These are phyloP conservation scores for Cyanocitta stelleri DNA, from an alignment of 2,113 vertebrate species.

Conservation along the genomic window DNA sequence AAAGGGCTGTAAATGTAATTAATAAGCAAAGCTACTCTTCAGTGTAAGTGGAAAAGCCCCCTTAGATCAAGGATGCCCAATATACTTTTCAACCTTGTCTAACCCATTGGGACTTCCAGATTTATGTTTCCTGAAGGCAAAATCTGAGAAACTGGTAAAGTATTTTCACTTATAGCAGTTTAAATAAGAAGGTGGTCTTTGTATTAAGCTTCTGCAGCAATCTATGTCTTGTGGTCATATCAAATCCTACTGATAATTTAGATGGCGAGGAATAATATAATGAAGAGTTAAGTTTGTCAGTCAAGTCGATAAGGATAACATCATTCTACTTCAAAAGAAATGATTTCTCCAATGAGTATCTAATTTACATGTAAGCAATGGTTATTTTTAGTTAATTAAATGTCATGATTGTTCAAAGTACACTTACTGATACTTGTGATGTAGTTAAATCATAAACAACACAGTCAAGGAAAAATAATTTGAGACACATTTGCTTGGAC, in stretches of 20 bases:
- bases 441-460: not conserved
- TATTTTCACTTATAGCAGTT: not conserved
- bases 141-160: not conserved
- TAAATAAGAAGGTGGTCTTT: not conserved
- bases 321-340: not conserved
- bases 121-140: not conserved
- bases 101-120: not conserved
- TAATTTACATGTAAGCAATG: slow-evolving; percentile 13
- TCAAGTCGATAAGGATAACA: not conserved
- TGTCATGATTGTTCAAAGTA: not conserved
- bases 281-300: not conserved
- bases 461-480: not conserved
- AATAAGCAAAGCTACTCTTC: not conserved
- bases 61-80: not conserved
- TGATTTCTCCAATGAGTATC: not conserved
- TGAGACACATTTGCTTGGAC: not conserved
- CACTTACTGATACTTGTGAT: not conserved
- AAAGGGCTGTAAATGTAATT: not conserved
- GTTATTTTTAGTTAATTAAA: slow-evolving; percentile 12
- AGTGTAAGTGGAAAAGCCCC: not conserved
- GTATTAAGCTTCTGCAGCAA: not conserved
- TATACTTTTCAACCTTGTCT: not conserved
- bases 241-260: not conserved
- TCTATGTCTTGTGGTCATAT: not conserved
- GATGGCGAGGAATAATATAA: not conserved